phyloP scores from a whole-genome alignment of 1,140 invertebrate species.

The Leptopilina clavipes region DNA sequence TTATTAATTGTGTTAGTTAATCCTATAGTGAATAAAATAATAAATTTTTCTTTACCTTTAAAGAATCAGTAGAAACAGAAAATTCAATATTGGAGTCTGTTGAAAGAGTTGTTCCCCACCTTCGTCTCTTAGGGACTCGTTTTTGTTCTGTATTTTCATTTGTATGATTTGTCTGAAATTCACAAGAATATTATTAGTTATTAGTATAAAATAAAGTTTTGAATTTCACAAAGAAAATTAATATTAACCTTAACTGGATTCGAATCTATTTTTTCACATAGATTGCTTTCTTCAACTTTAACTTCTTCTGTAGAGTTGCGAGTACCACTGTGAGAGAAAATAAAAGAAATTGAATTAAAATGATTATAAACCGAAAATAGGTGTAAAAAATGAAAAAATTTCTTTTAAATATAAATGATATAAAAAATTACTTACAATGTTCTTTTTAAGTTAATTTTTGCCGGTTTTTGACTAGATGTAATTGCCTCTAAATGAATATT shows the following conservation, averaged over 20 bases:
- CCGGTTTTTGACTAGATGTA: conserved; percentile 58
- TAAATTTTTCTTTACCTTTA: conserved; percentile 67
- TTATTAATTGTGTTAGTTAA: too few relatives aligned
- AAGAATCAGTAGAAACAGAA: conserved; percentile 74
- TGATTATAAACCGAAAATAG: neutral
- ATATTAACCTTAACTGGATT: neutral
- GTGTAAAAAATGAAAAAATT: too few relatives aligned
- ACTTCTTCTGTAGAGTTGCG: neutral
- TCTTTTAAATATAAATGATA: neutral
- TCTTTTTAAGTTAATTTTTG: conserved; percentile 71
- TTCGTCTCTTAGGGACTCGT: conserved; percentile 68
- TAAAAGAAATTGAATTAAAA: neutral
- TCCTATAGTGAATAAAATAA: conserved; percentile 1
- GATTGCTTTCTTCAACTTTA: conserved; percentile 10
- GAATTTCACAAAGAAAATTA: neutral
- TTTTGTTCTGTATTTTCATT: conserved; percentile 63
- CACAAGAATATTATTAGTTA: conserved; percentile 26
- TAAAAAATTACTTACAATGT: conserved; percentile 65
- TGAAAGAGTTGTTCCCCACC: conserved; percentile 70
- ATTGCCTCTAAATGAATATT: conserved; percentile 41
- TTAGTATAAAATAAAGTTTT: neutral
- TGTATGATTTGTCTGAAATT: conserved; percentile 66
- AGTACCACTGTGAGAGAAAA: neutral
- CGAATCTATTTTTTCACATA: neutral
- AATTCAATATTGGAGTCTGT: conserved; percentile 68